A percentile compares a stretch with the other conserved stretches of the same genome.
phyloP scores from a whole-genome alignment of 2,113 vertebrate genomes.

The Amphilophus citrinellus region DNA sequence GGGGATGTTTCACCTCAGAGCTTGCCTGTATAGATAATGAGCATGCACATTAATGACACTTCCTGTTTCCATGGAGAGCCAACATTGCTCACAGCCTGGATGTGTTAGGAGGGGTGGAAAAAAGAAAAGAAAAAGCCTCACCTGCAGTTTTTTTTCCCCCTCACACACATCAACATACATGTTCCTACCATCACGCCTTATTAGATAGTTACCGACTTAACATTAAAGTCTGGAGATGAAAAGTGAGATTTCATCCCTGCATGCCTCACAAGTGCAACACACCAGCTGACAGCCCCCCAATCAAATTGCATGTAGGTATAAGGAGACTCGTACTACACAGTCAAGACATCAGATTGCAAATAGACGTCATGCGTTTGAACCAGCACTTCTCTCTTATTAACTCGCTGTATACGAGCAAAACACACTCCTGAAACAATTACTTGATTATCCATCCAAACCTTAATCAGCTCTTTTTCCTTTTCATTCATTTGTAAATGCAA shows the following conservation, averaged over 20 bases:
- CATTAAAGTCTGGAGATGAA: conserved; percentile 30
- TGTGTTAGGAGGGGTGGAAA: background rate
- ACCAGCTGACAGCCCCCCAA: conserved; percentile 5
- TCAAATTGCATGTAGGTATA: background rate
- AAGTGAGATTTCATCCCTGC: conserved; percentile 13
- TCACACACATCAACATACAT: conserved; percentile 8
- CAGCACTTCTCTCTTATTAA: background rate
- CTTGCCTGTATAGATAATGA: background rate
- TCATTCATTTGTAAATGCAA: too few species aligned
- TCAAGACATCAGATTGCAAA: too few species aligned
- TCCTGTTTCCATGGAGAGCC: conserved; percentile 56
- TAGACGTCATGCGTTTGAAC: background rate
- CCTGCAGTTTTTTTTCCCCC: conserved; percentile 10
- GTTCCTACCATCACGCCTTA: conserved; percentile 39
- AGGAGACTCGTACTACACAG: background rate
- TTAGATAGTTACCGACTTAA: conserved; percentile 51
- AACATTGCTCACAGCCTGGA: conserved; percentile 28
- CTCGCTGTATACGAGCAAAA: background rate
- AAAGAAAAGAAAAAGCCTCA: background rate
- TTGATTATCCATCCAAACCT: background rate
- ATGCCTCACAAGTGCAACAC: background rate
- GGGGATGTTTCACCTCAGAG: background rate
- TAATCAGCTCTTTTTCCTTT: background rate
- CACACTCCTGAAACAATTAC: background rate
- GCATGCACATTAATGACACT: conserved; percentile 40